These are phyloP conservation scores for Homalodisca vitripennis DNA, from an alignment of 1,140 invertebrate species.

Conservation along the genomic window DNA sequence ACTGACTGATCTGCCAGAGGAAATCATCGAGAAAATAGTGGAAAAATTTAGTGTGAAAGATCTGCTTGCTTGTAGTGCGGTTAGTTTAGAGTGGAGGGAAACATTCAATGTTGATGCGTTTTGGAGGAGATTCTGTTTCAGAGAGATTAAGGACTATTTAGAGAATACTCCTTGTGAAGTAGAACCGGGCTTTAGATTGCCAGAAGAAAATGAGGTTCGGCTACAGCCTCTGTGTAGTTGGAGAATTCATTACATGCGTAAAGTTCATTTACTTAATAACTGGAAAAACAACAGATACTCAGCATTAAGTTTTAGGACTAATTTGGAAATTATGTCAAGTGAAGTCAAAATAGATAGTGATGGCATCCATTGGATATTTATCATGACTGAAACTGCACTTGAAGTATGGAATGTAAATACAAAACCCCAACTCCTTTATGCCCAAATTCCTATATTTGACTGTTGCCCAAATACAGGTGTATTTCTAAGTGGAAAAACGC, in stretches of 20 bases:
- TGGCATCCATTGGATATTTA: constrained; percentile 13
- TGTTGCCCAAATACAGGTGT: not conserved
- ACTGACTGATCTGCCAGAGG: not conserved
- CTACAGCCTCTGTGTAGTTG: not conserved
- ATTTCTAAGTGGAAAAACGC: not conserved
- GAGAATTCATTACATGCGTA: constrained; percentile 6
- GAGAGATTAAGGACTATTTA: not conserved
- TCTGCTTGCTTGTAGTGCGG: constrained; percentile 7
- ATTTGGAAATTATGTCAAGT: not conserved
- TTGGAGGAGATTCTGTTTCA: constrained; percentile 12
- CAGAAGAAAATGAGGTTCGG: not conserved
- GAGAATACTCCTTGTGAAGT: not conserved
- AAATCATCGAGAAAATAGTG: not conserved
- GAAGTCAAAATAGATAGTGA: not conserved
- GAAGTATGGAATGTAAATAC: constrained; percentile 14
- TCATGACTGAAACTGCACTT: not conserved
- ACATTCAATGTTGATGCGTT: constrained; percentile 8
- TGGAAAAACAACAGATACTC: not conserved
- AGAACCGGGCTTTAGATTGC: not conserved
- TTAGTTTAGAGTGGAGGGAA: constrained; percentile 9
- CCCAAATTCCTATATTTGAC: not conserved
- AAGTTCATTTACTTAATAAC: constrained; percentile 17
- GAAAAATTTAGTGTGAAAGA: not conserved
- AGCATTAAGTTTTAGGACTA: not conserved
- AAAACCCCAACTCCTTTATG: not conserved